Evolutionary conservation across 1,140 invertebrate species (phyloP), one percentile per base, ranked within the genome.

Genomic region (Diorhabda elongata): DNA sequence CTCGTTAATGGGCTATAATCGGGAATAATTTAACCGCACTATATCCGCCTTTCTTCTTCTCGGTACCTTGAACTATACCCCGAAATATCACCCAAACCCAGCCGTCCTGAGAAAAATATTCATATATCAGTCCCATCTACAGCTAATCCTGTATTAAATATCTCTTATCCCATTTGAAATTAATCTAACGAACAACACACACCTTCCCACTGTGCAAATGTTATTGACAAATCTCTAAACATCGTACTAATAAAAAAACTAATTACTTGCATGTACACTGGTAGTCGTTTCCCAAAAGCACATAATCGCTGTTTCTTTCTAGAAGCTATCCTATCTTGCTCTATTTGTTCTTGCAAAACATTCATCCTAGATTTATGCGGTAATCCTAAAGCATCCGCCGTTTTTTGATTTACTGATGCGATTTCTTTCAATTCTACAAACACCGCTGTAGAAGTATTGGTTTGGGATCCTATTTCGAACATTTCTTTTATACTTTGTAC

Each of bases 401-500:
- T 80, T 67, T 71, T 77, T 70, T 81, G 75, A 0, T 82, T 74
- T 9, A 85, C 83, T 61, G 83, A 82, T 5, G 83, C 81, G 61
- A 85, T 71, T 66, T 84, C 83, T 71, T 80, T 82, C 2, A 83
- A 76, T 74, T 82, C 73, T 8, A 84, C 68, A 5, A 81, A 76
- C 3, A 85, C 68, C 1, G 83, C 83, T 74, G 79, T 82, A 65
- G 82, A 84, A 69, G 81, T 84, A 78, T 81, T 84, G 76, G 78
- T 82, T 41, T 83, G 83, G 70, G 88, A 88, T 78, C 86, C 85
- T 61, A 88, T 84, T 80, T 86, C 79, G 67, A 86, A 86, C 82
- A 86, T 83, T 57, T 84, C 81, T 56, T 82, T 79, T 7, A 86
- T 76, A 42, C 80, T 77, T 43, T 82, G 77, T 57, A 82, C 82